Percentiles rank a stretch among this genome's conserved stretches.
Conservation (phyloP, 2,797 vertebrate species). For the Buceros bicornis region DNA sequence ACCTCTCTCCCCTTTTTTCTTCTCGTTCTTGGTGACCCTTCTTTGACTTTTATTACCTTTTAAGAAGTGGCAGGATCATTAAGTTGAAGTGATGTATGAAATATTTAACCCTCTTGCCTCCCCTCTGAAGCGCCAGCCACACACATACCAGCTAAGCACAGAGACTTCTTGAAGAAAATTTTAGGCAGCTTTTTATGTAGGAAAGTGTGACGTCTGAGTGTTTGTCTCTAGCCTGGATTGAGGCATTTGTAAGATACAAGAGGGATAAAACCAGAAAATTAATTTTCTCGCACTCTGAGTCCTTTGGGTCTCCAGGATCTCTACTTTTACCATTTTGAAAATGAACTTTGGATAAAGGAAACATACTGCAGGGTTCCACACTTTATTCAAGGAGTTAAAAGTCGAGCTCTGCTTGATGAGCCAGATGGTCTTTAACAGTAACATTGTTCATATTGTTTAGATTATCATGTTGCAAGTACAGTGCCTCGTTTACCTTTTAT, state of each 20-base stretch:
- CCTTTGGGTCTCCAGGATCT: background rate
- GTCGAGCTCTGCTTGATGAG: slow-evolving; percentile 77
- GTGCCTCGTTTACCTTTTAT: slow-evolving; percentile 89
- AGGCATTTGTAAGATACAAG: background rate
- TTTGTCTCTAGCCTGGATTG: background rate
- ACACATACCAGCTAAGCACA: rapidly evolving
- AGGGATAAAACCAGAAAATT: background rate
- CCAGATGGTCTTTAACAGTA: slow-evolving; percentile 86
- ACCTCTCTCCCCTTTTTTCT: background rate
- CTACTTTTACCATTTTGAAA: slow-evolving; percentile 15
- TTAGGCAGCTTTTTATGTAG: background rate
- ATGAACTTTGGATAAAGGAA: slow-evolving; percentile 25
- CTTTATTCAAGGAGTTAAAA: slow-evolving; percentile 86
- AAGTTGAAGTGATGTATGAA: slow-evolving; percentile 54
- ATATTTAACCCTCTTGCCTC: slow-evolving; percentile 53
- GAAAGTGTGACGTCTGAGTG: background rate
- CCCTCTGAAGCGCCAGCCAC: background rate
- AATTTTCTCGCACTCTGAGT: background rate
- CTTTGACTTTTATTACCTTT: slow-evolving; percentile 54
- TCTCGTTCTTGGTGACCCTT: slow-evolving; percentile 30
- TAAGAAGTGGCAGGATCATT: slow-evolving; percentile 48
- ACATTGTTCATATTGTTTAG: slow-evolving; percentile 87
- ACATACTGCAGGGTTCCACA: background rate
- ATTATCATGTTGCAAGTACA: slow-evolving; percentile 85
- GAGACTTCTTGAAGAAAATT: background rate